Evolutionary conservation across 2,888 invertebrate genomes (phyloP), one percentile per base, ranked within the genome.

Genomic region (Himalopsyche tibetana): DNA sequence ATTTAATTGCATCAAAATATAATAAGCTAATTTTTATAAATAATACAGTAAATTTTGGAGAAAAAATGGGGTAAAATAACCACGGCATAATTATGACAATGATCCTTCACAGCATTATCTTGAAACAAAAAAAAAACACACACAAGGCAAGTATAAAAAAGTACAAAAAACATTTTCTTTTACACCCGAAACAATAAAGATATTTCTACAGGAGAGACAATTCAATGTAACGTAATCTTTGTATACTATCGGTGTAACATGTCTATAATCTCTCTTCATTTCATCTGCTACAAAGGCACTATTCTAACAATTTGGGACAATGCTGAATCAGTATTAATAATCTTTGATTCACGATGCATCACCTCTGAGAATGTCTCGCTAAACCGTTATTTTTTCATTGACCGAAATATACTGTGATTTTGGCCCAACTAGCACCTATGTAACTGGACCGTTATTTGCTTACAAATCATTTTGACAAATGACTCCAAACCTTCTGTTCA

Each of bases 241-340:
- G 88, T 86, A 88, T 84, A 83, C 56, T 86, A 82, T 84, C 81
- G 82, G 84, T 85, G 88, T 87, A 86, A 84, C 86, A 83, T 83
- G 82, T 87, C 83, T 86, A 85, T 84, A 85, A 82, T 86, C 84
- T 86, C 85, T 84, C 83, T 55, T 87, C 84, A 86, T 84, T 69
- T 84, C 85, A 51, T 42, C 84, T 84, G 87, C 87, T 88, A 88
- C 82, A 85, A 89, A 89, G 89, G 89, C 89, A 89, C 89, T 89
- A 88, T 86, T 82, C 89, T 89, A 88, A 86, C 83, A 87, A 89
- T 88, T 88, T 89, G 85, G 88, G 87, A 89, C 84, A 82, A 83
- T 83, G 88, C 86, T 87, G 87, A 88, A 87, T 88, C 86, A 85
- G 84, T 81, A 40, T 84, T 82, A 55, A 84, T 69, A 80, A 80